Evolutionary conservation across 2,888 invertebrate species (phyloP), one percentile per base, ranked within the genome.

Genomic region (Hymenopus coronatus): DNA sequence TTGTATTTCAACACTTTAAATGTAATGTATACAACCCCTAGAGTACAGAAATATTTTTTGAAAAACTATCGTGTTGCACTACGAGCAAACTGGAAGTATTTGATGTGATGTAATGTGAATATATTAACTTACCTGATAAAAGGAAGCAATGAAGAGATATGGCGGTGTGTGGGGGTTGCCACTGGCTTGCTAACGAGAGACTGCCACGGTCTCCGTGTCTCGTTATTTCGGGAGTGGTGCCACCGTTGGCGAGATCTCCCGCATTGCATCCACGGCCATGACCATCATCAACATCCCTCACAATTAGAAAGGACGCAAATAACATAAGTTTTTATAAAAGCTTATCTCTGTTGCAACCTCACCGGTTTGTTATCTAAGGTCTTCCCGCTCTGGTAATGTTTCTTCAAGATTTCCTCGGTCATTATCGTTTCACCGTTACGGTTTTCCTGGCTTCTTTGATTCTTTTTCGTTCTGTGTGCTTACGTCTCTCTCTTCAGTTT

Each of bases 191-290:
- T 70, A 70, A 70, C 54, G 54, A 70, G 20, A 6, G 54, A 70
- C 54, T 70, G 54, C 54, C 54, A 25, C 25, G 54, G 4, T 70
- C 54, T 70, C 25, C 20, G 54, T 70, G 54, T 70, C 54, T 70
- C 54, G 82, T 89, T 89, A 89, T 89, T 89, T 89, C 87, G 88
- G 89, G 88, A 88, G 30, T 70, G 28, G 87, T 33, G 88, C 87
- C 87, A 85, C 88, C 87, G 83, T 87, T 88, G 88, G 88, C 87
- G 88, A 87, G 40, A 33, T 88, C 89, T 89, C 89, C 89, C 89
- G 87, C 89, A 84, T 81, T 89, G 89, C 82, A 82, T 28, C 84
- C 88, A 40, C 33, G n/a, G 40, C 54, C 85, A 46, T 46, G 85
- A 85, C 85, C 85, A 85, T n/a, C 27, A 82, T 27, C 33, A 82